Evolutionary conservation across 2,113 vertebrate species (phyloP).

Genomic region (Cepphus grylle): DNA sequence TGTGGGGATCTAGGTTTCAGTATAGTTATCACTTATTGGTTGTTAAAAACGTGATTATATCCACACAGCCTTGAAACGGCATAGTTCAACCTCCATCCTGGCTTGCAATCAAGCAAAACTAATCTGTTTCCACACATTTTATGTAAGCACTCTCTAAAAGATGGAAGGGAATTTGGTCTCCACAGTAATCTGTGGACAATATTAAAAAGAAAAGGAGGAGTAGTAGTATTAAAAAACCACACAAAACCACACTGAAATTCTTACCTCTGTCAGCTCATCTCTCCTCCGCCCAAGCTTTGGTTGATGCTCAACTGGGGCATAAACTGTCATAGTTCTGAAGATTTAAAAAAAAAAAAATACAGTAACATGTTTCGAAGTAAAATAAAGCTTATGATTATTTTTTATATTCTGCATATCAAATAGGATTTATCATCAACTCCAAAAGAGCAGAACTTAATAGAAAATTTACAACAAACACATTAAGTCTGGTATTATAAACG

Average conservation of each 20-base stretch:
- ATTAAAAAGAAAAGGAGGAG: background rate
- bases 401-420: background rate
- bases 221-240: background rate
- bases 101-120: background rate
- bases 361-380: background rate
- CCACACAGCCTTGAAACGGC: background rate
- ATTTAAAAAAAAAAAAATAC: background rate
- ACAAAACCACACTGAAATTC: background rate
- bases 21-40: background rate
- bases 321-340: conserved; percentile 87
- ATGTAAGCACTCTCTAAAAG: background rate
- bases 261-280: conserved; percentile 91
- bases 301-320: conserved; percentile 86
- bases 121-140: background rate
- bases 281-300: conserved; percentile 85
- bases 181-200: background rate
- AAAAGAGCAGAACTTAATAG: background rate
- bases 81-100: background rate
- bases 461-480: background rate
- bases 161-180: background rate
- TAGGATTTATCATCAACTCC: background rate
- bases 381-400: background rate
- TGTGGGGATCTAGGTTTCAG: background rate
- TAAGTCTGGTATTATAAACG: background rate
- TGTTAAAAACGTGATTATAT: background rate